Percentiles rank a stretch among this genome's conserved stretches.
phyloP scores from a whole-genome alignment of 2,888 invertebrate genomes.

The Drosophila emarginata region DNA sequence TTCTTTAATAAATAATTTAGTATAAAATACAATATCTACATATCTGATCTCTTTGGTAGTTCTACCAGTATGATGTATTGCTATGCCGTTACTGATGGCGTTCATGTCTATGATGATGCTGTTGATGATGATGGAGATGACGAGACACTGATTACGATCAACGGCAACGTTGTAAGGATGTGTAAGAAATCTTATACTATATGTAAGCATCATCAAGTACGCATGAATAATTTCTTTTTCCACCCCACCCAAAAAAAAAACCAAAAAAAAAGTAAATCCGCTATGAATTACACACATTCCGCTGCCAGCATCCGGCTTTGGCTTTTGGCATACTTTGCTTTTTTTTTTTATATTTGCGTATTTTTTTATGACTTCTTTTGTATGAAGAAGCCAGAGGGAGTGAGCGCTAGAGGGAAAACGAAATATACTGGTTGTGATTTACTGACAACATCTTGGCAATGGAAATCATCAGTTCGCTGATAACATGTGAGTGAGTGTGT shows the following conservation, averaged over 20 bases:
- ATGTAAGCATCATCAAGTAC: conserved; percentile 40
- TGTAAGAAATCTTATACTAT: neutral
- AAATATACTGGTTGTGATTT: conserved; percentile 47
- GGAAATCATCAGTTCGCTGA: conserved; percentile 39
- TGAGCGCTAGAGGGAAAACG: conserved; percentile 17
- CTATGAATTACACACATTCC: conserved; percentile 50
- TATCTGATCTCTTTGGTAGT: neutral
- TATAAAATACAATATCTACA: neutral
- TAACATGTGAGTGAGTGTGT: conserved; percentile 12
- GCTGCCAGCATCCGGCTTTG: conserved; percentile 27
- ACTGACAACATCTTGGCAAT: conserved; percentile 55
- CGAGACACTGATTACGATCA: conserved; percentile 41
- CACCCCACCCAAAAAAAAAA: neutral
- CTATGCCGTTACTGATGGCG: neutral
- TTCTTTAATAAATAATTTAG: no score
- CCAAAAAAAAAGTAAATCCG: conserved; percentile 41
- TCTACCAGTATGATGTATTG: neutral
- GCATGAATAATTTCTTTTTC: conserved; percentile 49
- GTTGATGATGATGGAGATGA: conserved; percentile 19
- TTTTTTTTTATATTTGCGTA: conserved; percentile 18
- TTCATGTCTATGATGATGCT: neutral
- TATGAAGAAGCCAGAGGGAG: conserved; percentile 2
- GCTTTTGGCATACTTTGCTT: conserved; percentile 35
- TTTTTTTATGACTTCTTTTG: conserved; percentile 44
- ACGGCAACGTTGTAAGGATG: conserved; percentile 26